phyloP scores from a whole-genome alignment of 2,113 vertebrate genomes.

The Prietella phreatophila region DNA sequence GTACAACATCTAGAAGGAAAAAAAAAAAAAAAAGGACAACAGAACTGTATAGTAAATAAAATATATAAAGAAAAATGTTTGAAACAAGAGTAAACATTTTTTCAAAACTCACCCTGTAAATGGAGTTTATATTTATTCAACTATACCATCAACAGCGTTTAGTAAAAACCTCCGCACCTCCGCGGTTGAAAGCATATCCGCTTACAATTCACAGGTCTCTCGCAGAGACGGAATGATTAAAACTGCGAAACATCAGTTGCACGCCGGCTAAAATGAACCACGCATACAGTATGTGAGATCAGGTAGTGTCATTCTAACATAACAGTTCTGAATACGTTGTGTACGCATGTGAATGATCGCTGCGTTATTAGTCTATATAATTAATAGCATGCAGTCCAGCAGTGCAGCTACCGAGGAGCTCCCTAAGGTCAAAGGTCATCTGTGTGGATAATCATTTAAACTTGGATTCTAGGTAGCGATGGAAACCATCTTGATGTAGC shows the following conservation, averaged over 20 bases:
- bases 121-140: neutral
- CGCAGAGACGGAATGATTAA: neutral
- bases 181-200: neutral
- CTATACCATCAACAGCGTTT: neutral
- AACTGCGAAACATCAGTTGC: neutral
- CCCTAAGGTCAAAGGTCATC: conserved; percentile 33
- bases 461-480: neutral
- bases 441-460: conserved; percentile 5
- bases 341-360: conserved; percentile 7
- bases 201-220: conserved; percentile 5
- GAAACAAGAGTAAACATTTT: too few relatives aligned
- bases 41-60: too few relatives aligned
- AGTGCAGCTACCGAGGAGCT: conserved; percentile 22
- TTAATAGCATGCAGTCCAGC: conserved; percentile 26
- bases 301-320: neutral
- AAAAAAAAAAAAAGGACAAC: too few relatives aligned
- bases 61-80: too few relatives aligned
- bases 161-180: neutral
- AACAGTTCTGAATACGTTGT: neutral
- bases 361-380: conserved; percentile 24
- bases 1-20: too few relatives aligned
- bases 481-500: conserved; percentile 9
- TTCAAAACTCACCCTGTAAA: too few relatives aligned
- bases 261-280: conserved; percentile 19
- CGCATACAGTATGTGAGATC: neutral